phyloP scores from a whole-genome alignment of 1,140 invertebrate species.

The Apis florea region DNA sequence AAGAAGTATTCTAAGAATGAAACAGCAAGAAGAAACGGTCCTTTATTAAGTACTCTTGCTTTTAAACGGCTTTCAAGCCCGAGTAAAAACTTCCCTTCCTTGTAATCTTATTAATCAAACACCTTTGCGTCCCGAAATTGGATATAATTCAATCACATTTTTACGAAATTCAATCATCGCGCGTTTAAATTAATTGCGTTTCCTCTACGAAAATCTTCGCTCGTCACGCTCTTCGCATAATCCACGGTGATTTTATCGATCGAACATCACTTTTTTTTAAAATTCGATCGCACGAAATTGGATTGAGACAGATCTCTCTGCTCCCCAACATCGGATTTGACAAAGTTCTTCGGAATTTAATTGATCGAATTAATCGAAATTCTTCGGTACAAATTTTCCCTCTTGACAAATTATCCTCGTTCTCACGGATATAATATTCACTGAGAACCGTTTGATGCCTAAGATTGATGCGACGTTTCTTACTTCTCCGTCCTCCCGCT shows the following conservation, averaged over 20 bases:
- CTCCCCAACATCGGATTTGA: too few species aligned
- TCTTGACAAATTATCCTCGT: background rate
- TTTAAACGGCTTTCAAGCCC: background rate
- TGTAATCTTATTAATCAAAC: background rate
- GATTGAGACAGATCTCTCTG: too few species aligned
- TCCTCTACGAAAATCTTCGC: too few species aligned
- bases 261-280: too few species aligned
- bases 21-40: background rate
- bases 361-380: background rate
- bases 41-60: background rate
- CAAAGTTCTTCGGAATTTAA: too few species aligned
- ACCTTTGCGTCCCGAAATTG: background rate
- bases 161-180: too few species aligned
- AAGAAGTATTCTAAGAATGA: background rate
- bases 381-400: background rate
- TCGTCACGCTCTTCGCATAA: too few species aligned
- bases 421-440: background rate
- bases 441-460: background rate
- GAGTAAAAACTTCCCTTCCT: background rate
- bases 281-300: too few species aligned
- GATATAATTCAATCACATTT: too few species aligned
- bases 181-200: too few species aligned
- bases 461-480: background rate
- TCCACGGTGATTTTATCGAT: too few species aligned
- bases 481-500: constrained; percentile 1